phyloP scores from a whole-genome alignment of 2,797 vertebrate species.

The Mus caroli region DNA sequence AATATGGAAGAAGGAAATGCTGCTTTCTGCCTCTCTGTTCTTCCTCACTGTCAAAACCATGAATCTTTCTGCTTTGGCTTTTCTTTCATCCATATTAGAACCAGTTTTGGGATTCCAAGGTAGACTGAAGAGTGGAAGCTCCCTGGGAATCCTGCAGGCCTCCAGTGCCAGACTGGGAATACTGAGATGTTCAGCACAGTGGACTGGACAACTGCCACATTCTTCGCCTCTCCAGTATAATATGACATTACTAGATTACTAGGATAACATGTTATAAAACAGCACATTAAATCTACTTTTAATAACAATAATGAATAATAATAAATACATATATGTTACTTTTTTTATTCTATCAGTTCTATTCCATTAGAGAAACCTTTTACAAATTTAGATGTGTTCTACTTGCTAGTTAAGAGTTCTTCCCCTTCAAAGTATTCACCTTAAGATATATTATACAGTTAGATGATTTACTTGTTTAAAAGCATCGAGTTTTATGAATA shows the following conservation, averaged over 20 bases:
- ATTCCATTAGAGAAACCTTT: background rate
- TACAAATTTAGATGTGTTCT: background rate
- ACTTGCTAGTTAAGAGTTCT: background rate
- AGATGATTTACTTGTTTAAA: background rate
- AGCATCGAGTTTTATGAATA: background rate
- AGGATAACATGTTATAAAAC: background rate
- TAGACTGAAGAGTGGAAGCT: too few relatives aligned
- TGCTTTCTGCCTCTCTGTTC: background rate
- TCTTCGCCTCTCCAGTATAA: background rate
- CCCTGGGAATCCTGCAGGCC: background rate
- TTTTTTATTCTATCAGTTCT: background rate
- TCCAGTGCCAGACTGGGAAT: background rate
- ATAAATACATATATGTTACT: background rate
- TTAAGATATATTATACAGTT: background rate
- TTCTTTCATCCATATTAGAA: background rate
- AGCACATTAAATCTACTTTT: too few relatives aligned
- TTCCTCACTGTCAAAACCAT: background rate
- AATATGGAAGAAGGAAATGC: background rate
- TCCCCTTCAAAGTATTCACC: background rate
- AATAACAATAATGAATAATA: background rate
- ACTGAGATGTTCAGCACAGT: background rate
- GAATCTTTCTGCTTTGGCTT: background rate
- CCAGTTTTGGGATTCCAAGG: background rate
- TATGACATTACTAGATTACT: background rate
- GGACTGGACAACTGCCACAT: background rate